These are phyloP conservation scores for Temnothorax nylanderi DNA, from an alignment of 1,140 invertebrate genomes.

Conservation along the genomic window DNA sequence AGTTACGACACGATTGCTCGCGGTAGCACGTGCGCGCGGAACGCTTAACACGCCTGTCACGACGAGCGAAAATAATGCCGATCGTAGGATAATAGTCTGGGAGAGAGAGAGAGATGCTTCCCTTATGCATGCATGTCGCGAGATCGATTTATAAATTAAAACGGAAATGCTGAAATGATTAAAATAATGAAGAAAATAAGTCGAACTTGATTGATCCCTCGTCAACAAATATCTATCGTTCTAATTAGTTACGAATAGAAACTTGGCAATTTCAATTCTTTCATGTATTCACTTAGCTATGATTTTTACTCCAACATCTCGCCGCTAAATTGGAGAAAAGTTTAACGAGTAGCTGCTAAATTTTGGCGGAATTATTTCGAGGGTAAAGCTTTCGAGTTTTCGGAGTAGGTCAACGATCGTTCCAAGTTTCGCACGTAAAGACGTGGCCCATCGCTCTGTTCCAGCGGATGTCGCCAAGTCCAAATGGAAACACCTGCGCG, in stretches of 20 bases:
- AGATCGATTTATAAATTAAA: background rate
- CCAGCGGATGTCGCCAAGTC: constrained; percentile 79
- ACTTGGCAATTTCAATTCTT: background rate
- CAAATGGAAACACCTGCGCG: constrained; percentile 78
- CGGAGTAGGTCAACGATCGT: background rate
- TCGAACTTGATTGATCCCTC: background rate
- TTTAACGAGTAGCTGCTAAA: background rate
- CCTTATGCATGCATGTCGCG: background rate
- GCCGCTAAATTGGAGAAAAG: background rate
- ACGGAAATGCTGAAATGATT: background rate
- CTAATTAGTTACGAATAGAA: background rate
- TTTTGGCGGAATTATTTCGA: background rate
- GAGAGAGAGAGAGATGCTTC: background rate
- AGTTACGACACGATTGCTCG: background rate
- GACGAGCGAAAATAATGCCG: background rate
- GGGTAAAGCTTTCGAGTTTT: background rate
- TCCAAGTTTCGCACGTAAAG: background rate
- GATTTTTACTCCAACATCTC: background rate
- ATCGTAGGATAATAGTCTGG: background rate
- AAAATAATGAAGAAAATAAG: background rate
- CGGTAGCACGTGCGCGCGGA: constrained; percentile 7
- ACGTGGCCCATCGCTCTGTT: constrained; percentile 36
- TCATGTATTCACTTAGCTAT: background rate
- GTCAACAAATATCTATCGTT: background rate
- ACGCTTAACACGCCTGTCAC: background rate